A percentile compares a stretch with the other conserved stretches of the same genome.
phyloP scores from a whole-genome alignment of 2,797 vertebrate genomes.

The Periophthalmus magnuspinnatus region DNA sequence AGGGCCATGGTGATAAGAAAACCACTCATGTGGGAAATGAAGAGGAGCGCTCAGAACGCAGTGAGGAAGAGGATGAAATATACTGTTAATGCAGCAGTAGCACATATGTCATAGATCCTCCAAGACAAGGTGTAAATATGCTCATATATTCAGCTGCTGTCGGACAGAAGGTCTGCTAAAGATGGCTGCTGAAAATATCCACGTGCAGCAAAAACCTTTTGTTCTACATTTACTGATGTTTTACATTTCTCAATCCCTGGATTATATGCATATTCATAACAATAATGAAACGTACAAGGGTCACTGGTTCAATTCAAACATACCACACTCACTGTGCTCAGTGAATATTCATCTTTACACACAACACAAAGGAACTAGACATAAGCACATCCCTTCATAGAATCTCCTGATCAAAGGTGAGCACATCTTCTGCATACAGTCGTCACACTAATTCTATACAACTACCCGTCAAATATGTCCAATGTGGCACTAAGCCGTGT shows the following conservation, averaged over 20 bases:
- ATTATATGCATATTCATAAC: constrained; percentile 87
- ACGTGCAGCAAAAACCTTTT: constrained; percentile 19
- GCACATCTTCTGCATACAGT: constrained; percentile 38
- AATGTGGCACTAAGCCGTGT: constrained; percentile 66
- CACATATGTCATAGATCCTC: constrained; percentile 67
- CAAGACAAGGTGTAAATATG: constrained; percentile 70
- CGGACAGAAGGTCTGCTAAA: constrained; percentile 34
- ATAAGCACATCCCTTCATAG: constrained; percentile 43
- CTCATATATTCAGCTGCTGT: constrained; percentile 64
- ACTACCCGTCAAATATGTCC: constrained; percentile 64
- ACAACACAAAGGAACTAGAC: constrained; percentile 52
- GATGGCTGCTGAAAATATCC: constrained; percentile 36
- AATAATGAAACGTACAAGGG: constrained; percentile 63
- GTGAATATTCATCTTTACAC: constrained; percentile 54
- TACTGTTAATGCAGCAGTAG: constrained; percentile 64
- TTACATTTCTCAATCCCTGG: constrained; percentile 56
- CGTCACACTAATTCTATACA: constrained; percentile 41
- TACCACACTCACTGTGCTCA: constrained; percentile 38
- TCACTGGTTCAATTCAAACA: constrained; percentile 59
- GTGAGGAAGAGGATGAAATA: constrained; percentile 71
- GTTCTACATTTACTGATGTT: neutral
- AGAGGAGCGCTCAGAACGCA: constrained; percentile 78
- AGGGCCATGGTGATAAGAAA: constrained; percentile 78
- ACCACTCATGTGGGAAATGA: constrained; percentile 92
- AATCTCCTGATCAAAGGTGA: constrained; percentile 63